These are phyloP conservation scores for Lynx canadensis DNA, from an alignment of 2,113 vertebrate genomes.

Conservation along the genomic window DNA sequence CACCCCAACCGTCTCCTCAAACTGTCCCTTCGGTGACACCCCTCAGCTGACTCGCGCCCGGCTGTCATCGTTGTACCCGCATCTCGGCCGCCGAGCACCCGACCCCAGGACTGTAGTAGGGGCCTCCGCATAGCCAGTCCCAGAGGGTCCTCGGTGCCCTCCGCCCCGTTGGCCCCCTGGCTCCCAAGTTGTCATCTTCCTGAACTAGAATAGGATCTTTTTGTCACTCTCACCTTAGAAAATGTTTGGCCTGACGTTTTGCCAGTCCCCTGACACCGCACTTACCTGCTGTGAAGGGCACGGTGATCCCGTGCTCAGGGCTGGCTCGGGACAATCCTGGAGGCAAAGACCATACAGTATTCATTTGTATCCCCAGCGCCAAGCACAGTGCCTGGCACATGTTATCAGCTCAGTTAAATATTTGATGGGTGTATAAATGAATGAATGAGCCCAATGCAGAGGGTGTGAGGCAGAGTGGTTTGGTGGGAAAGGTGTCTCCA, in stretches of 20 bases:
- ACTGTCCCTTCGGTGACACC: background rate
- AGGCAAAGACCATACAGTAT: background rate
- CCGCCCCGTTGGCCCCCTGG: background rate
- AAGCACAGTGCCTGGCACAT: background rate
- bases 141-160: background rate
- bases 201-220: too few species aligned
- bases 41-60: background rate
- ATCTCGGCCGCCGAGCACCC: background rate
- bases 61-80: background rate
- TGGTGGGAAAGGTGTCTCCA: background rate
- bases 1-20: constrained; percentile 19
- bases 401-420: background rate
- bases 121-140: background rate
- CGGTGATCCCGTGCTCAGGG: background rate
- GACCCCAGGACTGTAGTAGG: background rate
- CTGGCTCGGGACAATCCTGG: background rate
- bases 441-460: background rate
- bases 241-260: background rate
- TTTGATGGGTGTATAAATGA: background rate
- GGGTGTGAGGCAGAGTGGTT: background rate
- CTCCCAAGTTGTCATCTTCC: background rate
- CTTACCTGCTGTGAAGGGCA: constrained; percentile 20
- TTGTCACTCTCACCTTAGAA: background rate
- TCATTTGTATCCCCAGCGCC: background rate
- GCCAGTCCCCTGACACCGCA: background rate